phyloP scores from a whole-genome alignment of 92 coral and sea anemone genomes.

The Phenganax subtilis region DNA sequence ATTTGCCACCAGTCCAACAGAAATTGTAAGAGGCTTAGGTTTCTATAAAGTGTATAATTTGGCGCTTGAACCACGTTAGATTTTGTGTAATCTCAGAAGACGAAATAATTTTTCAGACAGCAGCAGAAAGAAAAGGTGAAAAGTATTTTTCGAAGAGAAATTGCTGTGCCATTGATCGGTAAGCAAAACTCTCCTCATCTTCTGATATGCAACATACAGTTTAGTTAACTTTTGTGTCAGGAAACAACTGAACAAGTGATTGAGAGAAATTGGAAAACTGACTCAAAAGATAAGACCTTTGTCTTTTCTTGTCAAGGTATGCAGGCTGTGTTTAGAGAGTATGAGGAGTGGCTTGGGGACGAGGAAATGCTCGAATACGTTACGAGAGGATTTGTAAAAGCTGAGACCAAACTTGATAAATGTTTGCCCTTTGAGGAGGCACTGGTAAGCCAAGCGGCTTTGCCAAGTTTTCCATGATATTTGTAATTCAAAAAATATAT shows the following conservation, averaged over 20 bases:
- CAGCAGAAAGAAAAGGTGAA: slow-evolving; percentile 73
- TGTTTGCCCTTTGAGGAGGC: slow-evolving; percentile 78
- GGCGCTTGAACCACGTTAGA: not conserved
- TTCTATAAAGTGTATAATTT: not conserved
- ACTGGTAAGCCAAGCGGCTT: slow-evolving; percentile 56
- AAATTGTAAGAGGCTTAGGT: slow-evolving; percentile 16
- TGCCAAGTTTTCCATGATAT: not conserved
- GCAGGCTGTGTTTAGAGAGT: slow-evolving; percentile 77
- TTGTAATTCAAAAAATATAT: not conserved
- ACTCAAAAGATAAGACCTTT: not conserved
- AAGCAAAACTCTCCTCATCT: not conserved
- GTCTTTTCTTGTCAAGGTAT: slow-evolving; percentile 50
- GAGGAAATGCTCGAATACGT: slow-evolving; percentile 67
- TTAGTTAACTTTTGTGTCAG: too few relatives aligned
- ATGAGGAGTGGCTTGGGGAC: slow-evolving; percentile 91
- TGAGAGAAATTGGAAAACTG: not conserved
- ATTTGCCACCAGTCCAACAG: slow-evolving; percentile 5
- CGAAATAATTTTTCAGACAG: slow-evolving; percentile 41
- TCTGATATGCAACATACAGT: not conserved
- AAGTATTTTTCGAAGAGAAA: slow-evolving; percentile 70
- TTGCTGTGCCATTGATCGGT: slow-evolving; percentile 84
- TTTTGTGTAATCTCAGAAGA: not conserved
- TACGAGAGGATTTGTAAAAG: slow-evolving; percentile 64
- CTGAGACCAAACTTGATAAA: slow-evolving; percentile 73
- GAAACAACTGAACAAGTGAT: too few relatives aligned